Evolutionary conservation across 1,140 invertebrate species (phyloP).

Genomic region (Chrysopa pallens): DNA sequence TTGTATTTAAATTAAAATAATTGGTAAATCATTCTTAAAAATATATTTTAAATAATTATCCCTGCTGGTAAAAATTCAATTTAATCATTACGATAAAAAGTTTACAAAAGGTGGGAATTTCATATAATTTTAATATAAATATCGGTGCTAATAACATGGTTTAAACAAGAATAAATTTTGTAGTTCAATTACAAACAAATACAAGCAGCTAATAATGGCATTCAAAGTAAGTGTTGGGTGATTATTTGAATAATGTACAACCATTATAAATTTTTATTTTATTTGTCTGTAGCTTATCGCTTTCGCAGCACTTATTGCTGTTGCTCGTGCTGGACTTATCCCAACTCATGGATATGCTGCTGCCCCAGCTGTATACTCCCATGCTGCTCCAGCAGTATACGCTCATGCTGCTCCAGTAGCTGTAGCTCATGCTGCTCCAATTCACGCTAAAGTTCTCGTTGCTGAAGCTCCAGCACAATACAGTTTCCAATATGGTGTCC

Average conservation of each 20-base stretch:
- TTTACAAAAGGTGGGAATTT: no score
- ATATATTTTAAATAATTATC: no score
- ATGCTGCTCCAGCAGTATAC: no score
- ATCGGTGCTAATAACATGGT: no score
- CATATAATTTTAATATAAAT: no score
- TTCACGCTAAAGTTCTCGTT: constrained; percentile 1
- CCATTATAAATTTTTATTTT: constrained; percentile 3
- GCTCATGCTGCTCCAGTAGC: no score
- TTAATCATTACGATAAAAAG: no score
- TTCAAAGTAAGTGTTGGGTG: constrained; percentile 6
- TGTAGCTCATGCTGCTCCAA: constrained; percentile 4
- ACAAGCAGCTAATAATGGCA: constrained; percentile 2
- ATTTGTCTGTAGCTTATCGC: constrained; percentile 23
- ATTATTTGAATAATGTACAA: not conserved
- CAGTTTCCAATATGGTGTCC: constrained; percentile 52
- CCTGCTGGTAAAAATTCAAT: no score
- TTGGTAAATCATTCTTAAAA: no score
- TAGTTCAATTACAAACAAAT: not conserved
- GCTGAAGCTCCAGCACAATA: constrained; percentile 24
- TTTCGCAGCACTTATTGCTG: constrained; percentile 23
- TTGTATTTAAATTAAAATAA: no score
- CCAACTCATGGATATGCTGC: constrained; percentile 9
- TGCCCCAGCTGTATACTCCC: no score
- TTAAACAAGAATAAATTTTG: no score
- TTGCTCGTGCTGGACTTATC: constrained; percentile 20